Percentiles rank a stretch among this genome's conserved stretches.
Evolutionary conservation across 2,797 vertebrate species (phyloP).

Genomic region (Delichon dasypus): DNA sequence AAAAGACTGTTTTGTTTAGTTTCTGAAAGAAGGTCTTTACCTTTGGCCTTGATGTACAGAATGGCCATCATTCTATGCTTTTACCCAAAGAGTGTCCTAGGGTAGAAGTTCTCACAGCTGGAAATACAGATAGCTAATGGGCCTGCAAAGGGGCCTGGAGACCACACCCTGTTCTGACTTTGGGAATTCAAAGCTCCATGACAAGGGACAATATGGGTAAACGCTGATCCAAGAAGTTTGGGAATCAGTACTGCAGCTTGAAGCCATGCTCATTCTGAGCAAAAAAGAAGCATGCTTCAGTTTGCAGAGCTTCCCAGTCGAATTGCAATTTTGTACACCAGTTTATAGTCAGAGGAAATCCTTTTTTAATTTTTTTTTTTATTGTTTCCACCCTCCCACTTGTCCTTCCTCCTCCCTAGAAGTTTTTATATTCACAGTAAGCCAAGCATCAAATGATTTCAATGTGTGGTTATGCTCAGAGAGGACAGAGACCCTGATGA

Average conservation of each 20-base stretch:
- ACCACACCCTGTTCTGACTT: not conserved
- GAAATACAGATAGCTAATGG: not conserved
- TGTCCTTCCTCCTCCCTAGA: not conserved
- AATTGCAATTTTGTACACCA: not conserved
- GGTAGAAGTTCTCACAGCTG: not conserved
- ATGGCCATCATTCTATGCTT: accelerated
- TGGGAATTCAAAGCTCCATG: not conserved
- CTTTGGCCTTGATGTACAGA: not conserved
- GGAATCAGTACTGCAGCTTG: not conserved
- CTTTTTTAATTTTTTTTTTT: not conserved
- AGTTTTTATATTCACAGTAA: not conserved
- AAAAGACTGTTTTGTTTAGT: not conserved
- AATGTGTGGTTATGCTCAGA: not conserved
- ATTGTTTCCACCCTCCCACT: not conserved
- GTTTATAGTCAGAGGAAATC: not conserved
- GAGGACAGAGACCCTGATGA: not conserved
- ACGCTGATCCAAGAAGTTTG: not conserved
- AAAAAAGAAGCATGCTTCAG: not conserved
- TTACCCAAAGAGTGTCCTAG: not conserved
- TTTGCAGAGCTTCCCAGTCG: not conserved
- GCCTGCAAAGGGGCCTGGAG: not conserved
- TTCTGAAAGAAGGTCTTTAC: not conserved
- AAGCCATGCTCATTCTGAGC: not conserved
- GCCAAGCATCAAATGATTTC: not conserved
- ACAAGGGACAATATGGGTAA: not conserved